These are phyloP conservation scores for Psylliodes chrysocephalus DNA, from an alignment of 2,888 invertebrate genomes.

Conservation along the genomic window DNA sequence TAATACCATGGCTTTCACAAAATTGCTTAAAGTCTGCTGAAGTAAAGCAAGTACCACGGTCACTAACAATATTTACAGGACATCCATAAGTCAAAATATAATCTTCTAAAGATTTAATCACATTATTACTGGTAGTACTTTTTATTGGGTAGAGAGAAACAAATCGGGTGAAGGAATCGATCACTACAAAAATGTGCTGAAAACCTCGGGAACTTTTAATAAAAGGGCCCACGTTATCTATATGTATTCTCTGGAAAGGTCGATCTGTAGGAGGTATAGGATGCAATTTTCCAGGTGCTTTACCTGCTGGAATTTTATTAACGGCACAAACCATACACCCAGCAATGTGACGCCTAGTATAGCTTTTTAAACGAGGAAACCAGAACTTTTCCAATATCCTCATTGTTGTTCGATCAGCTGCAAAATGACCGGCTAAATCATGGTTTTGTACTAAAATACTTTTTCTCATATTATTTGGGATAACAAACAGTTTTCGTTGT, in stretches of 20 bases:
- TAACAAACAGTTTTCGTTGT: constrained; percentile 35
- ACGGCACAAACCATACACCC: constrained; percentile 38
- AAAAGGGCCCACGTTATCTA: constrained; percentile 41
- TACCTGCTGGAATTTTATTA: constrained; percentile 38
- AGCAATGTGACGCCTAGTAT: constrained; percentile 37
- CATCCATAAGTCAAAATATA: constrained; percentile 42
- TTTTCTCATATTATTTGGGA: constrained; percentile 42
- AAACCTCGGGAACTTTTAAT: constrained; percentile 31
- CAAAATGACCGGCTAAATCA: constrained; percentile 38
- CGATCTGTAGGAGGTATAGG: constrained; percentile 27
- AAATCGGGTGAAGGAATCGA: constrained; percentile 39
- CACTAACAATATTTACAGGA: constrained; percentile 42
- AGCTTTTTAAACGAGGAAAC: constrained; percentile 37
- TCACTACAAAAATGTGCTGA: constrained; percentile 28
- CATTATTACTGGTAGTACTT: constrained; percentile 25
- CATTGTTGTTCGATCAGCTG: constrained; percentile 27
- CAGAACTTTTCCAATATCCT: too few species aligned
- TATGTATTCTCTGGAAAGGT: constrained; percentile 41
- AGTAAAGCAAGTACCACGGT: constrained; percentile 37
- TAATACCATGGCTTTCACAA: constrained; percentile 32
- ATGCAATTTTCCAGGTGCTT: constrained; percentile 38
- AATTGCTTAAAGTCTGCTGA: neutral
- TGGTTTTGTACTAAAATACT: constrained; percentile 34
- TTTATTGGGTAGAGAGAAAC: constrained; percentile 32
- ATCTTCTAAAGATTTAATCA: constrained; percentile 27